Conservation (phyloP, 2,888 invertebrate genomes). For the Strigamia crassipes region DNA sequence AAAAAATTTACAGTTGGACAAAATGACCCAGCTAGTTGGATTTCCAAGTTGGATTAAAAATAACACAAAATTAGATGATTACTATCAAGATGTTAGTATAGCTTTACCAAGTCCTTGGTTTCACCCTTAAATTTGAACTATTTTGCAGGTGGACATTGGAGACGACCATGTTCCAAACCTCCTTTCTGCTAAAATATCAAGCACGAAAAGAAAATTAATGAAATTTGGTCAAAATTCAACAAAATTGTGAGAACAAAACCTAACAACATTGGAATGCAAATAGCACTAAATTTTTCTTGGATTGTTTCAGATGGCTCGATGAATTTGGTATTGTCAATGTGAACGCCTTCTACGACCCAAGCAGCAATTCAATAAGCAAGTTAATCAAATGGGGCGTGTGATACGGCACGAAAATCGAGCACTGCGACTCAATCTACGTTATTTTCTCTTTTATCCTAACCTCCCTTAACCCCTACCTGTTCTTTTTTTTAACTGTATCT, state of each 20-base stretch:
- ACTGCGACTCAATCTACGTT: too few species aligned
- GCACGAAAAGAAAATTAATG: background rate
- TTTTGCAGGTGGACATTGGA: background rate
- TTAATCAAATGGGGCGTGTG: too few species aligned
- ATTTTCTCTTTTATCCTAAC: too few species aligned
- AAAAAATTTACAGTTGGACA: background rate
- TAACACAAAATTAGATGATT: background rate
- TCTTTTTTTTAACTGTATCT: too few species aligned
- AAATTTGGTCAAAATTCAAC: background rate
- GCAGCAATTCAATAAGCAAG: constrained; percentile 87
- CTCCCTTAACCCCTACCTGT: too few species aligned
- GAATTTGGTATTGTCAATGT: constrained; percentile 61
- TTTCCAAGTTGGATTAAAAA: background rate
- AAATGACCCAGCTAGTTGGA: background rate
- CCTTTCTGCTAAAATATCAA: background rate
- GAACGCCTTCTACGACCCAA: constrained; percentile 92
- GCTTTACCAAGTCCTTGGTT: too few species aligned
- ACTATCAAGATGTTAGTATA: background rate
- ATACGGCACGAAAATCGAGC: too few species aligned
- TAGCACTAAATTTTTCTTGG: background rate
- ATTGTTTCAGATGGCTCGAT: background rate
- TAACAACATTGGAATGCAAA: background rate
- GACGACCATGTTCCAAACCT: background rate
- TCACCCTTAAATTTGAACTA: background rate
- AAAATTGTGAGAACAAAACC: background rate